Evolutionary conservation across 2,888 invertebrate species (phyloP), one percentile per base, ranked within the genome.

Genomic region (Aspidiotus rigidus): DNA sequence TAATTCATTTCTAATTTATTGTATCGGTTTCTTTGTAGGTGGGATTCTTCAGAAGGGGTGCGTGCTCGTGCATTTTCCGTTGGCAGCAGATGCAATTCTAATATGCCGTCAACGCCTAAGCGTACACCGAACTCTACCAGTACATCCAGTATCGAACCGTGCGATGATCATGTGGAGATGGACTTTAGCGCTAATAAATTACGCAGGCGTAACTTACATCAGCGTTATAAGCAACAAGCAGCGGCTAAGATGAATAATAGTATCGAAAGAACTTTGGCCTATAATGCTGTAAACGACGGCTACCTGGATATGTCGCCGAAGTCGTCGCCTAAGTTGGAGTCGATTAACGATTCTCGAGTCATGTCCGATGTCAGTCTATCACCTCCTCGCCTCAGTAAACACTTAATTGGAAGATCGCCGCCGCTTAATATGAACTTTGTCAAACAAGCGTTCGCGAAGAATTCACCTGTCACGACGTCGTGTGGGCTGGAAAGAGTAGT

Each of bases 101-200:
- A 71, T 55, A 55, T 63, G 40, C 60, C 72, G 62, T 70, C 71
- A 6, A 70, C 72, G 9, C 61, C 71, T 53, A 69, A 64, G 60
- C 66, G 67, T 64, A 70, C 69, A 8, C 72, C 77, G n/a, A 74
- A 74, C 39, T 77, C 80, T 80, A 73, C 82, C 83, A 73, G 76
- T 70, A 69, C 69, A 64, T 76, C 75, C n/a, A 75, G 74, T 17
- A 72, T 74, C 59, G 85, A 85, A 73, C 81, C 82, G 1, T 85
- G 86, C 83, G 86, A 87, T 73, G 89, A 92, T 79, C 82, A 90
- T 74, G 90, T 92, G 89, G 89, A 90, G 79, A 83, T 92, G 73
- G 88, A 88, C 76, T 88, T 87, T 75, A 83, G 84, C 56, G 73
- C 73, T 40, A 74, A 74, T 54, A 73, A 71, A 28, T 28, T 57